Evolutionary conservation across 1,140 invertebrate species (phyloP).

Genomic region (Bombus confusus): DNA sequence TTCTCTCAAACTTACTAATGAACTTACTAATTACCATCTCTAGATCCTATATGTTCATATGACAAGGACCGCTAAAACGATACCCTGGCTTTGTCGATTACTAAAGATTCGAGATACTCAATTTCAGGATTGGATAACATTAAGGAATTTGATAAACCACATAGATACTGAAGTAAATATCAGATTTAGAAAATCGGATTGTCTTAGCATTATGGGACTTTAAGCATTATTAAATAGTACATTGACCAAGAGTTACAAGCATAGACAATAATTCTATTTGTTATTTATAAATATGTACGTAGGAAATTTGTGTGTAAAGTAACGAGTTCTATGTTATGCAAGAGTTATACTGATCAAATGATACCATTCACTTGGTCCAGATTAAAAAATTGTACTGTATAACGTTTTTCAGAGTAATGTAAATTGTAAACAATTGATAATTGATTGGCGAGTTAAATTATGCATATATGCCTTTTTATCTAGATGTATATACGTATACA

Average conservation of each 20-base stretch:
- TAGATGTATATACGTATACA: too few relatives aligned
- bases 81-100: constrained; percentile 44
- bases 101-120: constrained; percentile 59
- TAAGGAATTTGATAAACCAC: constrained; percentile 57
- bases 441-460: too few relatives aligned
- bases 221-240: constrained; percentile 47
- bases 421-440: too few relatives aligned
- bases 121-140: constrained; percentile 57
- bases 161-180: constrained; percentile 45
- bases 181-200: constrained; percentile 28
- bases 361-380: too few relatives aligned
- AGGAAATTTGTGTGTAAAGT: too few relatives aligned
- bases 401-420: too few relatives aligned
- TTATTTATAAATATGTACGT: too few relatives aligned
- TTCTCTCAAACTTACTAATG: not conserved
- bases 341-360: too few relatives aligned
- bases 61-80: constrained; percentile 17
- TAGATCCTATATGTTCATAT: not conserved
- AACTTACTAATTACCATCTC: too few relatives aligned
- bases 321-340: too few relatives aligned
- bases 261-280: not conserved
- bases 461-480: too few relatives aligned
- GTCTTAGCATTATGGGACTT: constrained; percentile 50
- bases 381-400: too few relatives aligned
- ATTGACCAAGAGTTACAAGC: constrained; percentile 56